phyloP scores from a whole-genome alignment of 2,113 vertebrate genomes.

The Catharus fuscescens region DNA sequence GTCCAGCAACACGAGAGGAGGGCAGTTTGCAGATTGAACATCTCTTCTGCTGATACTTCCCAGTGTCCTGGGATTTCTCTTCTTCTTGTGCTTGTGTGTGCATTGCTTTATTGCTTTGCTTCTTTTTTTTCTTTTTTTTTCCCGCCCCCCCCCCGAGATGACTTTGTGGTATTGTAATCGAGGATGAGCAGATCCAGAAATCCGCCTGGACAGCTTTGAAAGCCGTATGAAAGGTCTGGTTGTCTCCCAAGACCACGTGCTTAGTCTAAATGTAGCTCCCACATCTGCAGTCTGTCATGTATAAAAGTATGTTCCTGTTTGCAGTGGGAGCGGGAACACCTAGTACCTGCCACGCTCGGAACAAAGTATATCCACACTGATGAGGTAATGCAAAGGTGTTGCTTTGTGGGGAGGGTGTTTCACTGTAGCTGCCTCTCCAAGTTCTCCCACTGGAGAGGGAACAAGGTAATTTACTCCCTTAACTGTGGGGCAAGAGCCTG shows the following conservation, averaged over 20 bases:
- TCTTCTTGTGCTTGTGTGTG: neutral
- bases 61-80: neutral
- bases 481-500: neutral
- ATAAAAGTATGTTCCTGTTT: slow-evolving; percentile 48
- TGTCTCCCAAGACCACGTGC: slow-evolving; percentile 26
- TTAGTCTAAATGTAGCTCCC: slow-evolving; percentile 37
- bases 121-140: neutral
- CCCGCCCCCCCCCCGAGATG: too few species aligned
- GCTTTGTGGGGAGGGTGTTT: neutral
- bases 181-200: slow-evolving; percentile 50
- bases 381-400: slow-evolving; percentile 37
- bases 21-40: neutral
- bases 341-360: slow-evolving; percentile 28
- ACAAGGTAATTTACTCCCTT: neutral
- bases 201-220: slow-evolving; percentile 27
- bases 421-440: neutral
- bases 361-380: neutral
- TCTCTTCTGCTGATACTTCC: neutral
- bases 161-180: slow-evolving; percentile 31
- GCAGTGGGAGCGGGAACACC: neutral
- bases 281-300: slow-evolving; percentile 44
- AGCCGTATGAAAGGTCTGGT: slow-evolving; percentile 42
- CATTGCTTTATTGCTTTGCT: neutral
- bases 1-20: neutral
- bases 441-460: neutral